Evolutionary conservation across 2,113 vertebrate genomes (phyloP).

Genomic region (Chaetura pelagica): DNA sequence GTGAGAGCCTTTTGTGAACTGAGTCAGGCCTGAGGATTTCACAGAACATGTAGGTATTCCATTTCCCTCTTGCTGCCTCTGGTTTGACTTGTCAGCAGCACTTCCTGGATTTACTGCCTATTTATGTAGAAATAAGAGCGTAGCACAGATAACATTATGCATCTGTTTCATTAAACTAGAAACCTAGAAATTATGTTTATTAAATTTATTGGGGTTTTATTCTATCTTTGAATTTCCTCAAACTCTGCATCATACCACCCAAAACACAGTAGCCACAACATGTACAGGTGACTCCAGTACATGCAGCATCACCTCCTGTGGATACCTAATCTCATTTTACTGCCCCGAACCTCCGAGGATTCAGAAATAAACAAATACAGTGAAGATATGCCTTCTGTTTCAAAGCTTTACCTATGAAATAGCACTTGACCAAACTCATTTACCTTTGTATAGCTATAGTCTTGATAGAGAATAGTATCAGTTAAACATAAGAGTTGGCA

Average conservation of each 20-base stretch:
- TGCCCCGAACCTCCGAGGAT: not conserved
- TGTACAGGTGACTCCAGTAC: not conserved
- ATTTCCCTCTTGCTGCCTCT: not conserved
- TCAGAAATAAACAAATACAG: not conserved
- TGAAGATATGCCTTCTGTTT: not conserved
- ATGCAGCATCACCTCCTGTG: not conserved
- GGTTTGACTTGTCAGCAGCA: not conserved
- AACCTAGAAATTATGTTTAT: not conserved
- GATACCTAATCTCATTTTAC: not conserved
- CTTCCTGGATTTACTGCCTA: not conserved
- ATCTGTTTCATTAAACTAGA: not conserved
- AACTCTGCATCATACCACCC: not conserved
- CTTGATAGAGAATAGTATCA: not conserved
- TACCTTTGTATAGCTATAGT: not conserved
- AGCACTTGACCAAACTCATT: not conserved
- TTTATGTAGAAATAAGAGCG: not conserved
- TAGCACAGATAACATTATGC: not conserved
- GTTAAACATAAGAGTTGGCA: constrained; percentile 57
- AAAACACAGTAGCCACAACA: not conserved
- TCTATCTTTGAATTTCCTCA: not conserved
- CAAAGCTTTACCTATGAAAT: not conserved
- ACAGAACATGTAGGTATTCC: not conserved
- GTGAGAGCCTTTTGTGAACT: not conserved
- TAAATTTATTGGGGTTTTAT: not conserved
- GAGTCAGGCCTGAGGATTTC: not conserved